Conservation (phyloP, 2,797 vertebrate genomes). For the Parambassis ranga region DNA sequence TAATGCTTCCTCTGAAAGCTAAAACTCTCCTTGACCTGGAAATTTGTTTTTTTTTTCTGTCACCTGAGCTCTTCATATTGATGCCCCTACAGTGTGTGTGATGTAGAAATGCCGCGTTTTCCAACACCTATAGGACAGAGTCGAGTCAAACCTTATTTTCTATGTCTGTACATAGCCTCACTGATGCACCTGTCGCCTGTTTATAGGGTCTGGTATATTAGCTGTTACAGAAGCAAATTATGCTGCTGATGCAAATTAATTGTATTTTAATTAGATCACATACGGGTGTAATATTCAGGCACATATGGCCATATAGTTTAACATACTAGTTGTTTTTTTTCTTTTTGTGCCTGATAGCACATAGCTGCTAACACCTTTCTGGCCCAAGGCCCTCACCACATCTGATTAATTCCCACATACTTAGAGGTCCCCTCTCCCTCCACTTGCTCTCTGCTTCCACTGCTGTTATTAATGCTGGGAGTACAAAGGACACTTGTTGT, state of each 20-base stretch:
- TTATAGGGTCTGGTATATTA: not conserved
- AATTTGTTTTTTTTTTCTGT: too few species aligned
- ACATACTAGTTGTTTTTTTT: not conserved
- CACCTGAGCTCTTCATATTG: too few species aligned
- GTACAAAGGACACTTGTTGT: conserved; percentile 43
- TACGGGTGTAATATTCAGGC: not conserved
- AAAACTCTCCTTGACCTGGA: too few species aligned
- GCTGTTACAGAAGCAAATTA: not conserved
- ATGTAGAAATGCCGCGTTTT: not conserved
- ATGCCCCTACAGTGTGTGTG: not conserved
- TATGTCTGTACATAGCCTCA: not conserved
- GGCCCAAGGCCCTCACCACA: conserved; percentile 23
- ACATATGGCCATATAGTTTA: not conserved
- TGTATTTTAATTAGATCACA: not conserved
- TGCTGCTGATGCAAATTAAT: not conserved
- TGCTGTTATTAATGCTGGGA: conserved; percentile 41
- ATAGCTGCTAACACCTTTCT: not conserved
- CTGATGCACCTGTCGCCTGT: not conserved
- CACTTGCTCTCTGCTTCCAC: conserved; percentile 23
- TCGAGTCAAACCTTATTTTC: too few species aligned
- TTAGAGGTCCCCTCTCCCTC: conserved; percentile 26
- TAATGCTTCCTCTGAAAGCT: too few species aligned
- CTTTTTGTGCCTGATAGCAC: not conserved
- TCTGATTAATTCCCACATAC: conserved; percentile 47
- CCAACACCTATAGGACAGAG: not conserved